Evolutionary conservation across 2,797 vertebrate species (phyloP).

Genomic region (Eurystomus glaucurus): DNA sequence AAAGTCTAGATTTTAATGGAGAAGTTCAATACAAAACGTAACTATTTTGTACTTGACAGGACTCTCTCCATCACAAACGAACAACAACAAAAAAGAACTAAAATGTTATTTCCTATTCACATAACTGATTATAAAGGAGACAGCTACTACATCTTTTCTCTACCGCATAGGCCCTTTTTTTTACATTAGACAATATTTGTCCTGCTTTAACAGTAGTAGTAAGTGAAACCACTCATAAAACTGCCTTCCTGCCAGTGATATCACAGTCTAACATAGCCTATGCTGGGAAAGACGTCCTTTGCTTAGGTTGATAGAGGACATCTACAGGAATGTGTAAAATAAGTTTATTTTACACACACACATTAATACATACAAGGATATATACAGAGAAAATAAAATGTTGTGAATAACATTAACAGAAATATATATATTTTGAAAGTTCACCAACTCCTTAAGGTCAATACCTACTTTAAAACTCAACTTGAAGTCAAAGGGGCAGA

Average conservation of each 20-base stretch:
- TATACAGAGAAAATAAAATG: not conserved
- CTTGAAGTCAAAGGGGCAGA: not conserved
- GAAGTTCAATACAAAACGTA: not conserved
- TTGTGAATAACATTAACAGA: not conserved
- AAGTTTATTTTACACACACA: not conserved
- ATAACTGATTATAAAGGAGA: constrained; percentile 1
- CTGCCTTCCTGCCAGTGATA: constrained; percentile 73
- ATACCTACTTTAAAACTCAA: not conserved
- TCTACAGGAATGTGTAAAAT: not conserved
- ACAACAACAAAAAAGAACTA: not conserved
- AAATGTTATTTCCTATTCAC: not conserved
- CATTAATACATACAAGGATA: not conserved
- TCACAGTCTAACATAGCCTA: not conserved
- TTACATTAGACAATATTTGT: constrained; percentile 54
- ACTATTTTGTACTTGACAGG: not conserved
- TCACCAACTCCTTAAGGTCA: not conserved
- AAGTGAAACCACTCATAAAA: constrained; percentile 77
- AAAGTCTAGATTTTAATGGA: not conserved
- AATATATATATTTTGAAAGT: not conserved
- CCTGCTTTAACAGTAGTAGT: constrained; percentile 56
- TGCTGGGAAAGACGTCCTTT: constrained; percentile 55
- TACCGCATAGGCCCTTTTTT: constrained; percentile 42
- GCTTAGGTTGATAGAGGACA: not conserved
- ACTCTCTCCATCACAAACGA: not conserved
- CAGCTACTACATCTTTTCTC: constrained; percentile 15